Evolutionary conservation across 2,888 invertebrate genomes (phyloP), one percentile per base, ranked within the genome.

Genomic region (Chydorus sphaericus): DNA sequence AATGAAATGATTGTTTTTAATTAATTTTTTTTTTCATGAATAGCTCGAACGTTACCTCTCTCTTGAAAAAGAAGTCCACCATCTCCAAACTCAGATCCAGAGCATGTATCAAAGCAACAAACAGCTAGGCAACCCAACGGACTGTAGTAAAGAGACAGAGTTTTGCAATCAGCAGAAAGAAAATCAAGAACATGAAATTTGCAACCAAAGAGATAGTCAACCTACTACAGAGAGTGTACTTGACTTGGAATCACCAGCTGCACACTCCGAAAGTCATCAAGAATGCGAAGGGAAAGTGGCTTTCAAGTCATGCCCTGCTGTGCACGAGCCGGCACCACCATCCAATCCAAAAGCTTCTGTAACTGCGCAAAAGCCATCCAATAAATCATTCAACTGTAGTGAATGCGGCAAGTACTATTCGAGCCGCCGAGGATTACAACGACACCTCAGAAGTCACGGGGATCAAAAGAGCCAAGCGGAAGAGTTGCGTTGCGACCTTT

Each of bases 321-420:
- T 20, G 28, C 14, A 10, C n/a, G 26, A 44, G 5, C 26, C 44
- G 5, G 14, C 44, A 23, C 23, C 44, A 3, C 44, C 44, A 4
- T 23, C 37, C 29, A 18, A 51, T 33, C 18, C 33, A 36, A 18
- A n/a, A 16, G 28, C 11, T 14, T 10, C 16, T 11, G 8, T 23
- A 7, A 14, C 20, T 4, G 20, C 11, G 16, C 36, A 52, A 23
- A 20, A 14, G 20, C 16, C 10, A 3, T 10, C 37, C 18, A 11
- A 26, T 10, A 53, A 33, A 23, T 11, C 31, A 49, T 49, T 49
- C 48, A 14, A 23, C 4, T 55, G 55, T 18, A 20, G 20, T 14
- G 55, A 49, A 10, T 55, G 55, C n/a, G 49, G 49, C n/a, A 55
- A 55, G 26, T 33, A 23, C 20, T 55, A 38, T 33, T 48, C 48